Base-by-base conservation (phyloP, 2,797 vertebrate species). In the Bradypodion ventrale region DNA sequence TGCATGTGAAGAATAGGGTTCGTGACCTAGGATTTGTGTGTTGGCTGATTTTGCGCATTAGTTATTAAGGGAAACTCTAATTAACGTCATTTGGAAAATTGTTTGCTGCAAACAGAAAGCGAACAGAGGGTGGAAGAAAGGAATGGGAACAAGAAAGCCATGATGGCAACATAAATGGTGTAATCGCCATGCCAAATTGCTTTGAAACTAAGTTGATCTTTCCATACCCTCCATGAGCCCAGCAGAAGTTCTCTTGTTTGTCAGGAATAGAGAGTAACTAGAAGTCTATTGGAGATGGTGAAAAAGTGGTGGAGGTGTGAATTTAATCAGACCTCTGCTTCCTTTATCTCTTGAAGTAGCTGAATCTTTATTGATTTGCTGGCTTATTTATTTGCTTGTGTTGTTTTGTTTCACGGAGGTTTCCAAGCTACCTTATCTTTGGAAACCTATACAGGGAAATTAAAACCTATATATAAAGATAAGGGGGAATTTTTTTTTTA, bases 51-150 rank as follows among this genome's bases (percentile, higher is more conserved):
- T 86, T 83, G 84, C 85, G 85, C 56, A 83, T 85, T 83, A 79
- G n/a, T 73, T 87, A 88, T 89, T 89, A 83, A 89, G 87, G 90
- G 80, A 87, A 82, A 86, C 75, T 74, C 92, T 93, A 93, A 93
- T 94, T 92, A 91, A 83, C 88, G 62, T 87, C 40, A 44, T 60
- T 77, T 68, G 77, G 69, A 80, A 79, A 25, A 65, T 92, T 93
- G 72, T 91, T 90, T 93, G 59, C 81, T 81, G 79, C 60, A 65
- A 9, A 75, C 83, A 66, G 66, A 70, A 80, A 76, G 46, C 32
- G 15, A 21, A 84, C 68, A 44, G 46, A 74, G 49, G 84, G 70
- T 23, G 68, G 27, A 65, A 27, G 84, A 65, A 79, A 44, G 79
- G 62, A 69, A 84, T 75, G 78, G 42, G 86, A 83, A 83, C 9